These are phyloP conservation scores for Aromia moschata DNA, from an alignment of 2,888 invertebrate genomes.

Conservation along the genomic window DNA sequence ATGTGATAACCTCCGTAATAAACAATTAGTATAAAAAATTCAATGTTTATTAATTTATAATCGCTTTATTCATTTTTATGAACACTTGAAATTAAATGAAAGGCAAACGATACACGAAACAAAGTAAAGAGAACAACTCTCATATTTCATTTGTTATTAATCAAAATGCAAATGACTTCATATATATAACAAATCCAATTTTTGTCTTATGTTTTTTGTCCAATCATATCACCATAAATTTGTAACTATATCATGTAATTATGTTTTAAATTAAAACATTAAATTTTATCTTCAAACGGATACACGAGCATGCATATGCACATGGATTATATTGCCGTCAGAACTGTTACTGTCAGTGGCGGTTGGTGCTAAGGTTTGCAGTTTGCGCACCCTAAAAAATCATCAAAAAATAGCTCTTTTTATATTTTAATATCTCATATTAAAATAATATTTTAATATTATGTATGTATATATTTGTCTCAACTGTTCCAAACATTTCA, in stretches of 20 bases:
- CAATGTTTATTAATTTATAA: constrained; percentile 24
- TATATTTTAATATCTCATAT: too few relatives aligned
- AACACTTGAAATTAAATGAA: not conserved
- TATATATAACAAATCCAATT: constrained; percentile 24
- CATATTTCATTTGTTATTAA: constrained; percentile 32
- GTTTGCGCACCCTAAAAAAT: too few relatives aligned
- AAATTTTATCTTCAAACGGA: constrained; percentile 17
- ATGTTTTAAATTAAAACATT: constrained; percentile 36
- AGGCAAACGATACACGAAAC: constrained; percentile 3
- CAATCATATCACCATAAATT: constrained; percentile 20
- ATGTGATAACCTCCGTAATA: constrained; percentile 13
- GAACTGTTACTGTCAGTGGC: too few relatives aligned
- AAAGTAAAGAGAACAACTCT: constrained; percentile 11
- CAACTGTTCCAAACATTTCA: too few relatives aligned
- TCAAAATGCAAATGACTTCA: constrained; percentile 39
- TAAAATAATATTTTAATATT: too few relatives aligned
- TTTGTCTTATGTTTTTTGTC: constrained; percentile 27
- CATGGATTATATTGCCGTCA: too few relatives aligned
- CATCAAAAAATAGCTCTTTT: too few relatives aligned
- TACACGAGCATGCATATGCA: too few relatives aligned
- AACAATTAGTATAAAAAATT: constrained; percentile 3
- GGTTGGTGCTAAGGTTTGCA: too few relatives aligned
- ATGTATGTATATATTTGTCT: too few relatives aligned
- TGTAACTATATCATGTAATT: constrained; percentile 26
- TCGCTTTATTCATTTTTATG: constrained; percentile 15